phyloP scores from a whole-genome alignment of 1,140 invertebrate species.

The Charaxes varanes region DNA sequence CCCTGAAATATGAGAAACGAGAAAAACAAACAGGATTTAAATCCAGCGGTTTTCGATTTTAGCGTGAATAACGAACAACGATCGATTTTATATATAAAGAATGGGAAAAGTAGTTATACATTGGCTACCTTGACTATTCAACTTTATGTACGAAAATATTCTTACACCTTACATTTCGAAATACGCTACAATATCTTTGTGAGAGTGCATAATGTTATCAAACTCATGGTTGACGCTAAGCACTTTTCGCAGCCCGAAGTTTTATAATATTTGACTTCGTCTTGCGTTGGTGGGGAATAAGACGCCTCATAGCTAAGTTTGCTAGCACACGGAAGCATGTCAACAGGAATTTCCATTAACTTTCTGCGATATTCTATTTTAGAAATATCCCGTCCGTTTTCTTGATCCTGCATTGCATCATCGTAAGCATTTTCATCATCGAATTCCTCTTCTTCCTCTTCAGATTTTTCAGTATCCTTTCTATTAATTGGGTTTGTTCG shows the following conservation, averaged over 20 bases:
- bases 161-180: slow-evolving; percentile 3
- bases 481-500: slow-evolving; percentile 29
- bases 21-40: too few species aligned
- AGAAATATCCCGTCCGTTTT: slow-evolving; percentile 31
- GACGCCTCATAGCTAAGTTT: slow-evolving; percentile 73
- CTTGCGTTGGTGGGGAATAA: slow-evolving; percentile 66
- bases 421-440: slow-evolving; percentile 49
- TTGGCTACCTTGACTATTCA: too few species aligned
- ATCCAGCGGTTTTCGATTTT: too few species aligned
- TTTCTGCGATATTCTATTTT: slow-evolving; percentile 55
- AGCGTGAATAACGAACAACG: too few species aligned
- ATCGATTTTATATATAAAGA: too few species aligned
- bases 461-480: slow-evolving; percentile 35
- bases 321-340: slow-evolving; percentile 79
- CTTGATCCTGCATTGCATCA: slow-evolving; percentile 57
- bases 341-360: slow-evolving; percentile 77
- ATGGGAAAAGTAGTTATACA: too few species aligned
- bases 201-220: slow-evolving; percentile 17
- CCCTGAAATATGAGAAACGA: too few species aligned
- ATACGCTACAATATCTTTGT: slow-evolving; percentile 20
- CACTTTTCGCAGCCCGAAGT: slow-evolving; percentile 32
- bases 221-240: slow-evolving; percentile 17
- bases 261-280: slow-evolving; percentile 67
- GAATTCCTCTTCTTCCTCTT: slow-evolving; percentile 42
- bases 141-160: too few species aligned